These are phyloP conservation scores for Hoplodrina blanda DNA, from an alignment of 2,888 invertebrate genomes.

Conservation along the genomic window DNA sequence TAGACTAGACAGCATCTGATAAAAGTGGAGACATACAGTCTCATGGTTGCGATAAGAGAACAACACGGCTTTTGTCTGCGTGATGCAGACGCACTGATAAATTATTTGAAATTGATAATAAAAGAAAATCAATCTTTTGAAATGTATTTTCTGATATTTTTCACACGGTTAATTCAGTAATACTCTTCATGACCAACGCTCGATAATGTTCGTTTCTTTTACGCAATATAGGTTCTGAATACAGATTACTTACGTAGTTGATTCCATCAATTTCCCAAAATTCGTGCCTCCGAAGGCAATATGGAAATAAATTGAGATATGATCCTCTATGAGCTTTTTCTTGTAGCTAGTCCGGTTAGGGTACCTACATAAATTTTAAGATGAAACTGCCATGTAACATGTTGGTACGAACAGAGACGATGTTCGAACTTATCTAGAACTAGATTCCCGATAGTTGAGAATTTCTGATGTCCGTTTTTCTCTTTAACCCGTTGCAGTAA, in stretches of 20 bases:
- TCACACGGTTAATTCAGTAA: too few relatives aligned
- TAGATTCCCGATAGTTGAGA: too few relatives aligned
- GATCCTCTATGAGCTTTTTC: too few relatives aligned
- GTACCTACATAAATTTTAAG: too few relatives aligned
- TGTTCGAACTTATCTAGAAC: too few relatives aligned
- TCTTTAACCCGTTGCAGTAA: too few relatives aligned
- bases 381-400: too few relatives aligned
- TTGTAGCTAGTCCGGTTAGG: too few relatives aligned
- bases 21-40: slow-evolving; percentile 59
- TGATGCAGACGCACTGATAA: slow-evolving; percentile 50
- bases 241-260: too few relatives aligned
- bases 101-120: slow-evolving; percentile 33
- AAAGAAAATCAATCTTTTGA: not conserved
- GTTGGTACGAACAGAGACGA: too few relatives aligned
- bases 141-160: slow-evolving; percentile 11
- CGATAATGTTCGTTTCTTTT: not conserved
- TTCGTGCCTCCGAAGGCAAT: not conserved
- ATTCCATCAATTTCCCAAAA: not conserved
- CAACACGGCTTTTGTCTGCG: slow-evolving; percentile 51
- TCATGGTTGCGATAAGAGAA: slow-evolving; percentile 52
- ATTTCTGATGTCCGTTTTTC: too few relatives aligned
- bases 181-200: not conserved
- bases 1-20: slow-evolving; percentile 52
- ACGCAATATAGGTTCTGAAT: not conserved
- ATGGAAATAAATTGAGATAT: too few relatives aligned